phyloP scores from a whole-genome alignment of 2,888 invertebrate genomes.

The Schizaphis graminum region DNA sequence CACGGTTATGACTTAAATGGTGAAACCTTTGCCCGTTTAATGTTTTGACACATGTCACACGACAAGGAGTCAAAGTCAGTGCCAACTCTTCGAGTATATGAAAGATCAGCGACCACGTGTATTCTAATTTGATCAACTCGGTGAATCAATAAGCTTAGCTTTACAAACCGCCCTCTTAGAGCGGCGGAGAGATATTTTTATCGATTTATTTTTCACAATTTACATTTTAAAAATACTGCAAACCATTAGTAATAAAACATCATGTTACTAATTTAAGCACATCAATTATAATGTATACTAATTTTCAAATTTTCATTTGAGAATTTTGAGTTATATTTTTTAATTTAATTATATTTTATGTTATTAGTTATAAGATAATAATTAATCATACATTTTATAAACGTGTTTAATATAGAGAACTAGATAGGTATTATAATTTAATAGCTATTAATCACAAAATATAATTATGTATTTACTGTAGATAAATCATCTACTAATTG shows the following conservation, averaged over 20 bases:
- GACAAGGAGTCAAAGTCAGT: not conserved
- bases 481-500: not conserved
- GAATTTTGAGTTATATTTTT: too few species aligned
- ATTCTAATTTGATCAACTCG: not conserved
- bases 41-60: not conserved
- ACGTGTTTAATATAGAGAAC: too few species aligned
- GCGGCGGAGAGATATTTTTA: not conserved
- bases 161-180: not conserved
- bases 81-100: not conserved
- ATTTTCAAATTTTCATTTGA: not conserved
- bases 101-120: not conserved
- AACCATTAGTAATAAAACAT: not conserved
- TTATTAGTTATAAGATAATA: too few species aligned
- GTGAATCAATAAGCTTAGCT: not conserved
- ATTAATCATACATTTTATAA: too few species aligned
- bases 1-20: not conserved
- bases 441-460: not conserved
- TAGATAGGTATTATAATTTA: not conserved
- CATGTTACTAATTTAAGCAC: not conserved
- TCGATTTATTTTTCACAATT: not conserved
- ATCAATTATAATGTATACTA: not conserved
- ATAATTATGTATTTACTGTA: not conserved
- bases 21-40: not conserved
- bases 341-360: too few species aligned
- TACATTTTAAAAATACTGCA: not conserved